Evolutionary conservation across 53 echinoderm and acorn worm genomes (phyloP).

Genomic region (Astropecten irregularis): DNA sequence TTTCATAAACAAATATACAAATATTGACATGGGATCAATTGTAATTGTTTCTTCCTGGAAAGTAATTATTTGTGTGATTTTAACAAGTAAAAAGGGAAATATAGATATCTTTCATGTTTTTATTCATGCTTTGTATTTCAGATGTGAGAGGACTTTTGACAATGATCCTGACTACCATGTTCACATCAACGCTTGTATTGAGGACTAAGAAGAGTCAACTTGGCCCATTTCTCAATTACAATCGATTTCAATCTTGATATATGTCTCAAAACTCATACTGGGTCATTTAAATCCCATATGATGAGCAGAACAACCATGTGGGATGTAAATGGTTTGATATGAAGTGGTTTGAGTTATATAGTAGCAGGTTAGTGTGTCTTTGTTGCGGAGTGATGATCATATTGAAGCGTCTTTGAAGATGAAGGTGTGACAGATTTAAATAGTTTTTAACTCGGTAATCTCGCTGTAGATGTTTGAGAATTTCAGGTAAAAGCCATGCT

Average conservation of each 20-base stretch:
- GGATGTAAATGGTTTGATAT: not conserved
- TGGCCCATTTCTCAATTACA: not conserved
- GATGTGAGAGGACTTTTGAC: slow-evolving; percentile 10
- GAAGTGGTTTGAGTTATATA: not conserved
- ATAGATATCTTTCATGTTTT: no score
- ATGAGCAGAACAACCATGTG: not conserved
- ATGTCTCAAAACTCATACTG: not conserved
- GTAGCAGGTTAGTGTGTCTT: not conserved
- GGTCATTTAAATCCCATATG: not conserved
- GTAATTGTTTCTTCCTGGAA: no score
- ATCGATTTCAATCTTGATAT: not conserved
- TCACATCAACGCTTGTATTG: slow-evolving; percentile 14
- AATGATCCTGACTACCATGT: slow-evolving; percentile 28
- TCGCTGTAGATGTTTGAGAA: not conserved
- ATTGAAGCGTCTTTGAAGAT: not conserved
- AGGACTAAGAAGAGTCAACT: not conserved
- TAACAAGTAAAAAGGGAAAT: no score
- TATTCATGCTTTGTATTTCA: not conserved
- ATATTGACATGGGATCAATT: no score
- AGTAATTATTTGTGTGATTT: no score
- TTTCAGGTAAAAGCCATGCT: slow-evolving; percentile 1
- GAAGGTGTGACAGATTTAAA: not conserved
- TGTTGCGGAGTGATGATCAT: not conserved
- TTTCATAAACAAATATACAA: no score
- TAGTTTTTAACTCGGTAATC: not conserved